phyloP scores from a whole-genome alignment of 1,140 invertebrate species.

The Halesus radiatus region DNA sequence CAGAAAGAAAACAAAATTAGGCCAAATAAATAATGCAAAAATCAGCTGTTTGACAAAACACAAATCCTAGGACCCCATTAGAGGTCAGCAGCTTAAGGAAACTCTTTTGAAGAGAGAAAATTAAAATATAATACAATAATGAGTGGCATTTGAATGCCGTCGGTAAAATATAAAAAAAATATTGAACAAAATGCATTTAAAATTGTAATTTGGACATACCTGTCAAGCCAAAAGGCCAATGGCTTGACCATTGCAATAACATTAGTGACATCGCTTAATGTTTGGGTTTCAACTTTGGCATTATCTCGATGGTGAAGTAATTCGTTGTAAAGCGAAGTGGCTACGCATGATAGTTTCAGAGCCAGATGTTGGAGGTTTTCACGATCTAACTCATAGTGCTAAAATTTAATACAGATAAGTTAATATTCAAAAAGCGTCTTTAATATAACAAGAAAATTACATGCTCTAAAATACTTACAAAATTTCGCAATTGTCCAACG shows the following conservation, averaged over 20 bases:
- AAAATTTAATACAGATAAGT: slow-evolving; percentile 59
- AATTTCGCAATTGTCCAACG: slow-evolving; percentile 88
- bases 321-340: slow-evolving; percentile 83
- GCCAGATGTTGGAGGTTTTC: slow-evolving; percentile 93
- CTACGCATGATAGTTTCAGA: slow-evolving; percentile 85
- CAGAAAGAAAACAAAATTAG: not conserved
- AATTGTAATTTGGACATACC: slow-evolving; percentile 62
- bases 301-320: slow-evolving; percentile 73
- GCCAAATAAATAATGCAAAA: too few relatives aligned
- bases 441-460: slow-evolving; percentile 6
- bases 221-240: slow-evolving; percentile 89
- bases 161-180: too few relatives aligned
- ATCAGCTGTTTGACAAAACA: too few relatives aligned
- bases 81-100: too few relatives aligned
- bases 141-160: too few relatives aligned
- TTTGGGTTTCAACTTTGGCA: slow-evolving; percentile 82
- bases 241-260: slow-evolving; percentile 88
- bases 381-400: slow-evolving; percentile 91
- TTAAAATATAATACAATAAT: too few relatives aligned
- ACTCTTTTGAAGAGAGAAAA: too few relatives aligned
- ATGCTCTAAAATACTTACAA: slow-evolving; percentile 75
- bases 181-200: too few relatives aligned
- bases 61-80: too few relatives aligned
- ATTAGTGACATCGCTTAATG: slow-evolving; percentile 86
- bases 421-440: not conserved